Evolutionary conservation across 2,113 vertebrate genomes (phyloP), one percentile per base, ranked within the genome.

Genomic region (Neofelis nebulosa): DNA sequence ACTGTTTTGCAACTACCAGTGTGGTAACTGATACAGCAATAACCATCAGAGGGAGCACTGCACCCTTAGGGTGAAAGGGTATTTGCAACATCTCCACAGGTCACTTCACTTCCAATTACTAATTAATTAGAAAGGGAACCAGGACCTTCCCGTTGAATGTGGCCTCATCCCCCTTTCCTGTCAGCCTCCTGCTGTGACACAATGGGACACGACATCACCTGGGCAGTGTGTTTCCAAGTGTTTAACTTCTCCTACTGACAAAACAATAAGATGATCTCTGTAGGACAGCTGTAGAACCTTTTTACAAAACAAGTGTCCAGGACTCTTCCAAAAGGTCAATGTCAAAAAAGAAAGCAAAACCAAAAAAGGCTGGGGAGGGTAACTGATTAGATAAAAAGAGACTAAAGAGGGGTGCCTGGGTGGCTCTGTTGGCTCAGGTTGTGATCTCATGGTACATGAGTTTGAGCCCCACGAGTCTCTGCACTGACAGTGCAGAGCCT

Each of bases 1-100:
- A 19, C 23, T 31, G 2, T 41, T 65, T 6, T 21, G 19, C 52
- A 63, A n/a, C 65, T 18, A 71, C 3, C 36, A n/a, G 0, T 2
- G 14, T 23, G 82, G 33, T 16, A n/a, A n/a, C 19, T 29, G n/a
- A 65, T 27, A 52, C 13, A 19, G 52, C 19, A 73, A 61, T n/a
- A 74, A 65, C 52, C 38, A 33, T 14, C 5, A 38, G 2, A 7
- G 2, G 21, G 7, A 80, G 15, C 2, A 4, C 38, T 12, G 21
- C 1, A 29, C 11, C 33, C 33, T 19, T 0, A 16, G 10, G 10
- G 27, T 25, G 5, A 45, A 65, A 73, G 36, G 23, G 36, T 13
- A 25, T 27, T 48, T 3, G 3, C 29, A 23, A 48, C 31, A 15
- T 33, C 57, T 61, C 84, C 48, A 61, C 2, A 21, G 1, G 18